Evolutionary conservation across 2,113 vertebrate genomes (phyloP).

Genomic region (Cathartes aura): DNA sequence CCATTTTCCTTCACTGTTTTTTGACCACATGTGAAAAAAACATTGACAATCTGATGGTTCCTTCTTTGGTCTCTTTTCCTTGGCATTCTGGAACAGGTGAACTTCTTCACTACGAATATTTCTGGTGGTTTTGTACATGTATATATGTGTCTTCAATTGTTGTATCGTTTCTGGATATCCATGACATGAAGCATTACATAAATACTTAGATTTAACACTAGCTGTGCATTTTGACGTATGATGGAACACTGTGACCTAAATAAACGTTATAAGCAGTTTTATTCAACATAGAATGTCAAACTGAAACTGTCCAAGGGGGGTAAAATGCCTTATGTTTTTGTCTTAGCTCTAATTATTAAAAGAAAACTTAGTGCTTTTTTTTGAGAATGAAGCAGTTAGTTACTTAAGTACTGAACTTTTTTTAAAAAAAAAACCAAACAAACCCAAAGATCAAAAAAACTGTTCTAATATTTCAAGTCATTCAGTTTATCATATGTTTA

Average conservation of each 20-base stretch:
- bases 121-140: background rate
- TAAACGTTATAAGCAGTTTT: background rate
- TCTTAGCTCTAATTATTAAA: background rate
- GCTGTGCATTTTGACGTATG: background rate
- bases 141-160: background rate
- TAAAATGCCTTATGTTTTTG: background rate
- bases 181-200: background rate
- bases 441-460: background rate
- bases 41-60: background rate
- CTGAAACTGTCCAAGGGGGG: background rate
- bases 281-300: background rate
- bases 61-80: background rate
- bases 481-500: background rate
- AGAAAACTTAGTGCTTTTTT: background rate
- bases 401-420: background rate
- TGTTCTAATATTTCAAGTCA: background rate
- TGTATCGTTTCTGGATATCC: background rate
- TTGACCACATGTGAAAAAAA: background rate
- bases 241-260: slow-evolving; percentile 15
- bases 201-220: background rate
- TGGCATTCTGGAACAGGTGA: background rate
- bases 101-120: background rate
- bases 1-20: background rate
- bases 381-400: background rate
- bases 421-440: background rate